These are phyloP conservation scores for Stomatorhinus ivindoensis DNA, from an alignment of 2,113 vertebrate genomes.

Conservation along the genomic window DNA sequence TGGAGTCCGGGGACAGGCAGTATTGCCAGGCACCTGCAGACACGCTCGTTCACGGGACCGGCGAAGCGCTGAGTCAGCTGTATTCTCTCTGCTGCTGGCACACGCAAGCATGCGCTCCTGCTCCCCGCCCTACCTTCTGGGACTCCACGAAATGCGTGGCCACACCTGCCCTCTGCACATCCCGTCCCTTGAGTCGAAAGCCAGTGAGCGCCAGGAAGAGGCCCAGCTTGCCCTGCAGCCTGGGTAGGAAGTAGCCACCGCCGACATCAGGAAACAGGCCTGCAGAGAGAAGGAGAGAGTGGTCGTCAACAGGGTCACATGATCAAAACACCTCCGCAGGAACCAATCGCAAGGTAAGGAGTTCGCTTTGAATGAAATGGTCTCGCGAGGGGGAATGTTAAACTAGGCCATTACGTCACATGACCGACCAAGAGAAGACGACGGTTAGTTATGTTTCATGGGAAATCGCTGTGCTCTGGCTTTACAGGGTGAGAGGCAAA, in stretches of 20 bases:
- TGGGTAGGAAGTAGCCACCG: conserved; percentile 88
- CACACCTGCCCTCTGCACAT: conserved; percentile 76
- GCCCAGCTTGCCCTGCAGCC: conserved; percentile 78
- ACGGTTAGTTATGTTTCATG: not conserved
- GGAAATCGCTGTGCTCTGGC: not conserved
- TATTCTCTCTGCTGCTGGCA: conserved; percentile 26
- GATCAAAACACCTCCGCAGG: not conserved
- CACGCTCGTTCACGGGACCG: not conserved
- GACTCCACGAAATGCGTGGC: conserved; percentile 90
- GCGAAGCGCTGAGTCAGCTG: not conserved
- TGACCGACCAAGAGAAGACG: not conserved
- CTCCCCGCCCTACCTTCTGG: conserved; percentile 63
- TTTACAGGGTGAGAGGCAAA: not conserved
- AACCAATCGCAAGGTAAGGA: not conserved
- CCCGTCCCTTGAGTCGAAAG: conserved; percentile 80
- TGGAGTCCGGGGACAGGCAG: not conserved
- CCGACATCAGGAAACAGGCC: conserved; percentile 94
- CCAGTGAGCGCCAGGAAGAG: conserved; percentile 83
- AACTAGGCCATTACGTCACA: too few species aligned
- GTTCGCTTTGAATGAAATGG: not conserved
- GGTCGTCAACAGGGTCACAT: not conserved
- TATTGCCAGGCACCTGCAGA: not conserved
- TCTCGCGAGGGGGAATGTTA: not conserved
- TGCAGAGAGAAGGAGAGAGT: conserved; percentile 37
- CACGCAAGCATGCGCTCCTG: not conserved